Evolutionary conservation across 2,113 vertebrate species (phyloP).

Genomic region (Hemibagrus wyckioides): DNA sequence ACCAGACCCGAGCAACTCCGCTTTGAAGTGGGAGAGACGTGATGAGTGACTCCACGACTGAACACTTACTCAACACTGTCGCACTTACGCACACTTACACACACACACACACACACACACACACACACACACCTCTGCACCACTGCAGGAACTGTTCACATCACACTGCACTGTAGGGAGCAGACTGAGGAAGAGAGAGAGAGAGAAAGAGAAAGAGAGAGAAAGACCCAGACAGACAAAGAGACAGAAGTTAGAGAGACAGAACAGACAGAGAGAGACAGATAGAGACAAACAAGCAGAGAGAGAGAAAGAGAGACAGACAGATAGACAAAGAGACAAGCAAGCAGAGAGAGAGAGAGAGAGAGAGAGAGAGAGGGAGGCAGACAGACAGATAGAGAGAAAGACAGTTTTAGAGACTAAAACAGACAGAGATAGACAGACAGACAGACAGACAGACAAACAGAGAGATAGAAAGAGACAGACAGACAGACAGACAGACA

Average conservation of each 20-base stretch:
- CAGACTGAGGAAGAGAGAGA: not conserved
- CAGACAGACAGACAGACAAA: too few relatives aligned
- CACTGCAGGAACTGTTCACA: not conserved
- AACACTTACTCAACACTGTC: conserved; percentile 64
- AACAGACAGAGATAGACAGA: too few relatives aligned
- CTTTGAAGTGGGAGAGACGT: conserved; percentile 67
- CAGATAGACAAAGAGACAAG: not conserved
- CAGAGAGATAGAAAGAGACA: too few relatives aligned
- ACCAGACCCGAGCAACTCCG: conserved; percentile 59
- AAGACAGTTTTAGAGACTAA: too few relatives aligned
- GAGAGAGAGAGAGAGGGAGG: not conserved
- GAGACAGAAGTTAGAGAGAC: not conserved
- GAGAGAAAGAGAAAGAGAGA: not conserved
- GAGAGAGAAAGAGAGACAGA: not conserved
- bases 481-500: too few relatives aligned
- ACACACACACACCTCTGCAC: not conserved
- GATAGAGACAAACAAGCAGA: not conserved
- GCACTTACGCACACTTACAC: conserved; percentile 22
- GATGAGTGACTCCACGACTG: conserved; percentile 67
- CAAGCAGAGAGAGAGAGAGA: not conserved
- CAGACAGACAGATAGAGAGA: not conserved
- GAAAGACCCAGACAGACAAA: not conserved
- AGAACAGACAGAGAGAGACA: not conserved
- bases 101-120: not conserved
- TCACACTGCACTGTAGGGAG: not conserved